Evolutionary conservation across 2,888 invertebrate genomes (phyloP), one percentile per base, ranked within the genome.

Genomic region (Brassicogethes aeneus): DNA sequence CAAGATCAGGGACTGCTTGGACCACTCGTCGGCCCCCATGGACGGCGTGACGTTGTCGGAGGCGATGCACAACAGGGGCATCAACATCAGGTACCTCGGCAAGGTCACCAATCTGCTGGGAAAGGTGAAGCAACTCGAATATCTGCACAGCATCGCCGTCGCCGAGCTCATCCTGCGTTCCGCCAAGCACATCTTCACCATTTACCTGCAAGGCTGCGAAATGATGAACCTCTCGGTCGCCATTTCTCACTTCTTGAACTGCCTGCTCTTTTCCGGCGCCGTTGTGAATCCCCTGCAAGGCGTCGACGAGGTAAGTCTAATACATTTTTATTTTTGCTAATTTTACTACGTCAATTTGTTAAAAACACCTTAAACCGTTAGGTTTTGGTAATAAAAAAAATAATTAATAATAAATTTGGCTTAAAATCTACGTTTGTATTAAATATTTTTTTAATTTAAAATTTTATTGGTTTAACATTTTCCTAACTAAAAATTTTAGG

Each of bases 81-180:
- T 99, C 59, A 99, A 99, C 71, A 84, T 97, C 51, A 80, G 97
- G 42, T 99, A 99, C 69, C 75, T 99, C 51, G 97, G 97, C 36
- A 89, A 91, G 71, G 83, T 99, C 34, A 85, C 89, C 34, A 77
- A 79, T 44, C 79, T 86, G 64, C 71, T 96, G 37, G 70, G 76
- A 1, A 82, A 86, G 62, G 82, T 89, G 57, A 79, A 85, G 42
- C 80, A 82, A 49, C 75, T 96, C 41, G 79, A 85, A 48, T 96
- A 96, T 70, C 74, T 92, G 45, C 81, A 94, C 73, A 83, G 84
- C 49, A 92, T 97, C 57, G 87, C 90, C 34, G 80, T 92, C 3
- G 80, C 80, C n/a, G 97, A 99, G 66, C 72, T 99, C 44, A 73
- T 99, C 39, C 75, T 87, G 45, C 77, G 99, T 32, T 82, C 91